A percentile compares a stretch with the other conserved stretches of the same genome.
Evolutionary conservation across 1,140 invertebrate species (phyloP).

Genomic region (Orchesella cincta): DNA sequence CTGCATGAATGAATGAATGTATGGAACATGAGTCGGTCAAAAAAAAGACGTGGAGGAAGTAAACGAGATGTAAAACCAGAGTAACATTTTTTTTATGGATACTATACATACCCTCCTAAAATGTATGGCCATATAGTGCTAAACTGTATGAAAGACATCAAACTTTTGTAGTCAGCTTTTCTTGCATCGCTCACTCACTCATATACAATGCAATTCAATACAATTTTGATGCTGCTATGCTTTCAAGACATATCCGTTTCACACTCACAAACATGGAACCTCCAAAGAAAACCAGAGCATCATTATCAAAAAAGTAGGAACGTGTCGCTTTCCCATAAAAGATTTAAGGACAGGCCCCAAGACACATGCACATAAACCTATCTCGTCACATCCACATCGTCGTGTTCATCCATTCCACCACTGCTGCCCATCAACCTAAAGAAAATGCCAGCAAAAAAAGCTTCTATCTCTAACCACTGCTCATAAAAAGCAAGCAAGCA

Average conservation of each 20-base stretch:
- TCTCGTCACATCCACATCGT: conserved; percentile 17
- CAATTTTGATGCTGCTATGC: conserved; percentile 1
- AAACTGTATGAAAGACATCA: too few relatives aligned
- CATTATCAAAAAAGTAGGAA: conserved; percentile 25
- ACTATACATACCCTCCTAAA: too few relatives aligned
- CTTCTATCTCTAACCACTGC: conserved; percentile 13
- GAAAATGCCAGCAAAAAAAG: conserved; percentile 14
- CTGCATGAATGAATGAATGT: not conserved
- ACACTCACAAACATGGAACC: conserved; percentile 19
- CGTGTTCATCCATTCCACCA: not conserved
- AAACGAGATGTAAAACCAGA: conserved; percentile 12
- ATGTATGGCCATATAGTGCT: too few relatives aligned
- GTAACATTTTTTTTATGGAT: conserved; percentile 7
- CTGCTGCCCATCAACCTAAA: conserved; percentile 15
- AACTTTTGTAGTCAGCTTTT: not conserved
- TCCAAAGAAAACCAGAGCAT: conserved; percentile 13
- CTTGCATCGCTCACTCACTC: not conserved
- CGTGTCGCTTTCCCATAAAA: conserved; percentile 29
- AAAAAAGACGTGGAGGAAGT: not conserved
- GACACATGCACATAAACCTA: conserved; percentile 10
- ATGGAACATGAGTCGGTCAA: not conserved
- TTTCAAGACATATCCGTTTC: conserved; percentile 16
- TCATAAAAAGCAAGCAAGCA: conserved; percentile 21
- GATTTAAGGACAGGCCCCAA: conserved; percentile 25
- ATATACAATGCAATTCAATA: conserved; percentile 19